These are phyloP conservation scores for Plutomurus gul DNA, from an alignment of 1,140 invertebrate species.

Conservation along the genomic window DNA sequence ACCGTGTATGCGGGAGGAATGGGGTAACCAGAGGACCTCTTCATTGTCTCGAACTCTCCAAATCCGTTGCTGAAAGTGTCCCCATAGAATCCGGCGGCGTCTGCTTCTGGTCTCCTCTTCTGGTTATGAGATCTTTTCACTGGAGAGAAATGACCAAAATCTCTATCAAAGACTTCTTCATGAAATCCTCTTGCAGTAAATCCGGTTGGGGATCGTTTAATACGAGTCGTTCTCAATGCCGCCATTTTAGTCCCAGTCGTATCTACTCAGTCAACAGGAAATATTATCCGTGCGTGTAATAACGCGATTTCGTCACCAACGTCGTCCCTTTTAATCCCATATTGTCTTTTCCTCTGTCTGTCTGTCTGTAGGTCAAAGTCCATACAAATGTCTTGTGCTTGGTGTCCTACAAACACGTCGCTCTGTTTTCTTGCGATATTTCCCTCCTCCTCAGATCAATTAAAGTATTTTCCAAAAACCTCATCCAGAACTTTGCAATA, in stretches of 20 bases:
- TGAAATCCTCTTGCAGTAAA: constrained; percentile 60
- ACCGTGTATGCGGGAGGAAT: constrained; percentile 19
- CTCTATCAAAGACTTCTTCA: constrained; percentile 60
- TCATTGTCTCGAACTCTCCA: constrained; percentile 59
- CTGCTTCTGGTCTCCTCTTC: constrained; percentile 50
- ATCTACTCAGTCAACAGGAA: not conserved
- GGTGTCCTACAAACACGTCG: too few species aligned
- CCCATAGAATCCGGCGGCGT: constrained; percentile 56
- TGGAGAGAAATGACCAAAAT: constrained; percentile 53
- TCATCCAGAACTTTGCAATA: too few species aligned
- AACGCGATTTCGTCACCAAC: not conserved
- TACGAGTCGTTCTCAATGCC: constrained; percentile 39
- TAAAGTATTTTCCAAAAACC: too few species aligned
- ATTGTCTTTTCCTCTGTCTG: not conserved
- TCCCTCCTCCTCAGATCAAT: too few species aligned
- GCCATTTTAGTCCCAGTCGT: constrained; percentile 23
- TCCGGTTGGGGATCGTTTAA: constrained; percentile 51
- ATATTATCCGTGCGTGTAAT: not conserved
- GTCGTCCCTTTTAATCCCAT: not conserved
- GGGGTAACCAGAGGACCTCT: constrained; percentile 43
- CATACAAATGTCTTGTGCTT: too few species aligned
- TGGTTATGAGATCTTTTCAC: constrained; percentile 48
- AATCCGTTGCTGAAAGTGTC: constrained; percentile 58
- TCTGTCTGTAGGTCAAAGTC: too few species aligned
- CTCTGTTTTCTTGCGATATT: too few species aligned